Evolutionary conservation across 1,140 invertebrate genomes (phyloP).

Genomic region (Sweltsa coloradensis): DNA sequence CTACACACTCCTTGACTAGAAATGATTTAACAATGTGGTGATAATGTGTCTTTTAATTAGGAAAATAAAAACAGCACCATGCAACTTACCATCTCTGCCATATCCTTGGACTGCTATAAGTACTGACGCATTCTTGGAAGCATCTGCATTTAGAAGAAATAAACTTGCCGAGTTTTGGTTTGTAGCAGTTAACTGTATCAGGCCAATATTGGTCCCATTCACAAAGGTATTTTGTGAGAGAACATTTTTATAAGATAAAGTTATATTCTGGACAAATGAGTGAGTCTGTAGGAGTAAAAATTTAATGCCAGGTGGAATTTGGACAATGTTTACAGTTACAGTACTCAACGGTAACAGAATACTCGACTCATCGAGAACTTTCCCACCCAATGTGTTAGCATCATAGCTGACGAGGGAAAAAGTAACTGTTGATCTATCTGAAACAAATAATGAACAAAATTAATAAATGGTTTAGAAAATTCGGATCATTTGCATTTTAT

Average conservation of each 20-base stretch:
- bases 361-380: too few relatives aligned
- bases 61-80: too few relatives aligned
- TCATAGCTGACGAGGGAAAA: conserved; percentile 16
- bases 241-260: conserved; percentile 38
- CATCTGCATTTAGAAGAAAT: conserved; percentile 31
- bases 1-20: too few relatives aligned
- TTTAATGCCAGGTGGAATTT: conserved; percentile 31
- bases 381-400: too few relatives aligned
- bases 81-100: conserved; percentile 36
- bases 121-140: conserved; percentile 28
- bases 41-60: too few relatives aligned
- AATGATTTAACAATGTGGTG: too few relatives aligned
- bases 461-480: too few relatives aligned
- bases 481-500: too few relatives aligned
- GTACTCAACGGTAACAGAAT: conserved; percentile 16
- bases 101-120: conserved; percentile 42
- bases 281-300: conserved; percentile 58
- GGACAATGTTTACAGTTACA: conserved; percentile 32
- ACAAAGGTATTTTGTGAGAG: conserved; percentile 24
- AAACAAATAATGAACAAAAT: conserved; percentile 16
- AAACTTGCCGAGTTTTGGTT: conserved; percentile 7
- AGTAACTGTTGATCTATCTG: conserved; percentile 22
- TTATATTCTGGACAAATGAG: conserved; percentile 42
- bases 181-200: conserved; percentile 30
- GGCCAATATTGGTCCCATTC: conserved; percentile 48